Evolutionary conservation across 2,888 invertebrate genomes (phyloP).

Genomic region (Iselma pallidipennis): DNA sequence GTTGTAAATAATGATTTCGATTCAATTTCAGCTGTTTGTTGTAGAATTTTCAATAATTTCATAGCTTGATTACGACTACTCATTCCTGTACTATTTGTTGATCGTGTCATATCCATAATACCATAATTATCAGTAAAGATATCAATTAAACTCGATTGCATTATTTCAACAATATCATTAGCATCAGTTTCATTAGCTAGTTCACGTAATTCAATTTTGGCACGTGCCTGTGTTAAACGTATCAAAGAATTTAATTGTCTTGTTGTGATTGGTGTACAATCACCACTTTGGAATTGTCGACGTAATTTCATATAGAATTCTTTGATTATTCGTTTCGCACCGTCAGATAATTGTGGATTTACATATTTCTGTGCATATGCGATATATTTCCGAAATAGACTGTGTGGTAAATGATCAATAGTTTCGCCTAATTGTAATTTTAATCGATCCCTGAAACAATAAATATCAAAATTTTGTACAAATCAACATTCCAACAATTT

Average conservation of each 20-base stretch:
- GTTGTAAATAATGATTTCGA: slow-evolving; percentile 74
- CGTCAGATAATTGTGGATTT: slow-evolving; percentile 73
- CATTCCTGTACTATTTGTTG: slow-evolving; percentile 74
- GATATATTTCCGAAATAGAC: slow-evolving; percentile 85
- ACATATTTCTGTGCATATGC: slow-evolving; percentile 89
- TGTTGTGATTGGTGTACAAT: slow-evolving; percentile 81
- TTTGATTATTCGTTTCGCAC: slow-evolving; percentile 73
- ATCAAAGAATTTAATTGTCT: slow-evolving; percentile 89
- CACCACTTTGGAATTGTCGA: slow-evolving; percentile 65
- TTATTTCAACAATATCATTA: slow-evolving; percentile 80
- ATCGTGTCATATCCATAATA: slow-evolving; percentile 65
- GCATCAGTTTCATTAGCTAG: slow-evolving; percentile 81
- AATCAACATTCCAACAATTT: not conserved
- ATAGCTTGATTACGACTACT: slow-evolving; percentile 73
- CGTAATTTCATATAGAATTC: slow-evolving; percentile 82
- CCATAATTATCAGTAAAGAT: slow-evolving; percentile 75
- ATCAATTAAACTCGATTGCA: slow-evolving; percentile 78
- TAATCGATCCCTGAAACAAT: slow-evolving; percentile 62
- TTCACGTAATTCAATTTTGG: slow-evolving; percentile 82
- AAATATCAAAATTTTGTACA: not conserved
- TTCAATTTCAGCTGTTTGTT: slow-evolving; percentile 66
- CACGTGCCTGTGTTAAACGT: slow-evolving; percentile 84
- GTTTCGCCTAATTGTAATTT: slow-evolving; percentile 64
- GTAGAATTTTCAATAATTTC: slow-evolving; percentile 71
- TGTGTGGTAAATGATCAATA: slow-evolving; percentile 73